Conservation (phyloP, 2,113 vertebrate species). For the Felis catus region F.catus_Fca126_mat1.0 CM031426.1:15656001-15656500, state of each 20-base stretch:
- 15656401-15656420: not conserved
- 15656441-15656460: not conserved
- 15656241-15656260: not conserved
- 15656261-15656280: not conserved
- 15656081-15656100: not conserved
- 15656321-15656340: not conserved
- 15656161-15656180: not conserved
- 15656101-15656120: not conserved
- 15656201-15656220: not conserved
- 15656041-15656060: not conserved
- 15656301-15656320: not conserved
- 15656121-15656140: not conserved
- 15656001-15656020: slow-evolving; percentile 3
- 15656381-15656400: not conserved
- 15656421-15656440: not conserved
- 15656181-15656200: not conserved
- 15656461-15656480: not conserved
- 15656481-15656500: not conserved
- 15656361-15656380: not conserved
- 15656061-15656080: not conserved
- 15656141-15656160: not conserved
- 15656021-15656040: slow-evolving; percentile 21
- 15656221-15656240: not conserved
- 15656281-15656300: not conserved
- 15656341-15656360: not conserved